Percentiles rank a stretch among this genome's conserved stretches.
phyloP scores from a whole-genome alignment of 2,797 vertebrate genomes.

The Phylloscopus collybita region DNA sequence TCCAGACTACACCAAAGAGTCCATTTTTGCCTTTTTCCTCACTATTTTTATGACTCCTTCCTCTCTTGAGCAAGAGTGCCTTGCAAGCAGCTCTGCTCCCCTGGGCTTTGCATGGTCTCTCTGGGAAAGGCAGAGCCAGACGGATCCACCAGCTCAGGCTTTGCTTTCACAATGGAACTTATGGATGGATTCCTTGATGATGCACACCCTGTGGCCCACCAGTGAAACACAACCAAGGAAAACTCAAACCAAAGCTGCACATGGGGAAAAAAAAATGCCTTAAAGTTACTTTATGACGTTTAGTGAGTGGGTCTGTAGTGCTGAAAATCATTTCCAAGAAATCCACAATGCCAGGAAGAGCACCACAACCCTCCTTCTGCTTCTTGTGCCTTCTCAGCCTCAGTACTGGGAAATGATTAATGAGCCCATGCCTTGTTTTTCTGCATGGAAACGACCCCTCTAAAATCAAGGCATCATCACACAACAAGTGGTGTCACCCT shows the following conservation, averaged over 20 bases:
- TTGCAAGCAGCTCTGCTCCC: background rate
- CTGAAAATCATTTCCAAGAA: background rate
- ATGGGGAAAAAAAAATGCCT: background rate
- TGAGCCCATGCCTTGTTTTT: background rate
- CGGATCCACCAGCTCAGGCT: background rate
- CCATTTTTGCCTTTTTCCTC: background rate
- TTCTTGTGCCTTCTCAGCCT: background rate
- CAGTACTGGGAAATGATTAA: background rate
- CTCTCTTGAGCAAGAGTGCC: background rate
- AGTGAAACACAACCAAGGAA: background rate
- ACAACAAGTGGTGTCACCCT: background rate
- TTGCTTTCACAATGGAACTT: background rate
- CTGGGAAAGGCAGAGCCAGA: background rate
- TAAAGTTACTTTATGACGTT: background rate
- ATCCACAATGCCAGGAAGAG: background rate
- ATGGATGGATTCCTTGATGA: accelerated
- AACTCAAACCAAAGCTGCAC: background rate
- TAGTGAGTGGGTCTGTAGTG: accelerated
- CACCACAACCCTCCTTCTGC: background rate
- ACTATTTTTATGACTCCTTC: background rate
- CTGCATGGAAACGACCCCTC: background rate
- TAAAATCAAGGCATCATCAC: background rate
- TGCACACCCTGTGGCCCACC: background rate
- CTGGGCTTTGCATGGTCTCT: background rate
- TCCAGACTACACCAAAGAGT: accelerated